These are phyloP conservation scores for Bubo scandiacus DNA, from an alignment of 2,113 vertebrate genomes.

Conservation along the genomic window DNA sequence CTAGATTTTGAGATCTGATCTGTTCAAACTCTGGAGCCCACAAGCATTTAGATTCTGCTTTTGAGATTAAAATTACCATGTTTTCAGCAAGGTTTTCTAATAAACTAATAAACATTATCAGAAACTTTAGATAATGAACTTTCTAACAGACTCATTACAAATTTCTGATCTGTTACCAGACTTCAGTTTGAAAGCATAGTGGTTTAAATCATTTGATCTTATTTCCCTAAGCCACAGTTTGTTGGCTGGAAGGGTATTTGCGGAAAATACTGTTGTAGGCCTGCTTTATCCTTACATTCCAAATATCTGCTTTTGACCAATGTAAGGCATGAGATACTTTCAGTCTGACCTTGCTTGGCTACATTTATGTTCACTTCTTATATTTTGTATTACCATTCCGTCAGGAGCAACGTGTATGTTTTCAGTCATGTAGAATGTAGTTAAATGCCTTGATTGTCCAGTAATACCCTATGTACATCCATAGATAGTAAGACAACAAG, in stretches of 20 bases:
- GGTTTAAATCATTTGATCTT: neutral
- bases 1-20: neutral
- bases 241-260: neutral
- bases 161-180: neutral
- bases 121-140: neutral
- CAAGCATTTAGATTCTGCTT: neutral
- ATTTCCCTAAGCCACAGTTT: neutral
- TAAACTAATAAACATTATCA: neutral
- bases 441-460: neutral
- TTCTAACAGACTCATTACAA: neutral
- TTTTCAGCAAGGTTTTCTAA: neutral
- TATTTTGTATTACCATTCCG: neutral
- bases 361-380: neutral
- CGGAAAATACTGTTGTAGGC: neutral
- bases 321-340: neutral
- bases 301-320: neutral
- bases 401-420: neutral
- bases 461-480: neutral
- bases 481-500: neutral
- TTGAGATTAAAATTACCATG: neutral
- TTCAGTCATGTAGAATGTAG: neutral
- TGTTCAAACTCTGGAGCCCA: neutral
- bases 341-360: neutral
- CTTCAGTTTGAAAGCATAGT: neutral
- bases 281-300: neutral